Evolutionary conservation across 1,140 invertebrate species (phyloP).

Genomic region (Sarcophaga bullata): DNA sequence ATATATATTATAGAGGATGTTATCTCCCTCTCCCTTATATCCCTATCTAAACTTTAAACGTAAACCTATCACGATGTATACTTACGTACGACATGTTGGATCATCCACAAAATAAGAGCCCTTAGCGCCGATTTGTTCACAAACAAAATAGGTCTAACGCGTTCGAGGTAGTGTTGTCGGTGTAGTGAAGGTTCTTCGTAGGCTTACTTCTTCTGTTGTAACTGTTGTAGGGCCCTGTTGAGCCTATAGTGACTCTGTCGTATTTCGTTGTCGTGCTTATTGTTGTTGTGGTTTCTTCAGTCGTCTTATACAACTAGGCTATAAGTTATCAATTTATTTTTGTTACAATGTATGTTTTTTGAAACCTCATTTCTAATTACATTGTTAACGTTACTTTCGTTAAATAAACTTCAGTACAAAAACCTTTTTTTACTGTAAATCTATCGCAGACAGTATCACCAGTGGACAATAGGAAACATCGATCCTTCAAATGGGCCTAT

Average conservation of each 20-base stretch:
- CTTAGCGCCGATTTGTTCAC: neutral
- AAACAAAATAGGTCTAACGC: neutral
- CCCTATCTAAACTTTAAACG: too few species aligned
- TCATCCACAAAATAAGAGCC: slow-evolving; percentile 8
- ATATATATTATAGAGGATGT: too few species aligned
- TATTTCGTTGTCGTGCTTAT: neutral
- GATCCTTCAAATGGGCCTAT: neutral
- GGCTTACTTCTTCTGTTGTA: too few species aligned
- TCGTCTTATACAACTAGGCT: slow-evolving; percentile 3
- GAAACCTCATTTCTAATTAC: too few species aligned
- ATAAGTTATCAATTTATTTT: neutral
- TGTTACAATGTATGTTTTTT: too few species aligned
- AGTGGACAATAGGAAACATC: neutral
- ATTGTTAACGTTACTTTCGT: neutral
- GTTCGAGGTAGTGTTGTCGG: neutral
- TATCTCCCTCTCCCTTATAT: too few species aligned
- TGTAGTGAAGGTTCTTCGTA: neutral
- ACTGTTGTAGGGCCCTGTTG: neutral
- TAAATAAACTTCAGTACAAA: neutral
- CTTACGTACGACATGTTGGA: neutral
- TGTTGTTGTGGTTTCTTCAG: neutral
- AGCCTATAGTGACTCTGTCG: neutral
- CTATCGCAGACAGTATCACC: slow-evolving; percentile 25
- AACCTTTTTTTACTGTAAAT: neutral
- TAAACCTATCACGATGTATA: too few species aligned